Conservation (phyloP, 2,888 invertebrate species). For the Norana najaformis region DNA sequence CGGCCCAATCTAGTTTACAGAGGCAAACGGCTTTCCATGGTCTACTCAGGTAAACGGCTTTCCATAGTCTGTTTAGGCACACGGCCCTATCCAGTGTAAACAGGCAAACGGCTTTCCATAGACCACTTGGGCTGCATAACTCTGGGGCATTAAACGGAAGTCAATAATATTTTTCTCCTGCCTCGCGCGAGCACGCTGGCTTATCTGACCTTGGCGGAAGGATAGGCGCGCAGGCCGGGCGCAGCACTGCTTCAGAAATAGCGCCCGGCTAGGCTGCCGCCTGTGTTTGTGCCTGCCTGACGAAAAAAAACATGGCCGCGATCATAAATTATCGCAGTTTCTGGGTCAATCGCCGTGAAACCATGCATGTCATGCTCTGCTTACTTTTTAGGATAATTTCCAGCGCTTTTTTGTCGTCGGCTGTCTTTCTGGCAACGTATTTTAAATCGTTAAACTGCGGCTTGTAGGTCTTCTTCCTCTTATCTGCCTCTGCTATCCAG, state of each 20-base stretch:
- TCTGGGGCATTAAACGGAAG: background rate
- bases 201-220: background rate
- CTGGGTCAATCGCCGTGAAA: background rate
- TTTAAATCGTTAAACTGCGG: too few relatives aligned
- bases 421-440: background rate
- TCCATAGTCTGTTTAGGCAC: background rate
- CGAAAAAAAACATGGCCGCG: background rate
- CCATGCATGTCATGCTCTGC: background rate
- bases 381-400: background rate
- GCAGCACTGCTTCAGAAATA: background rate
- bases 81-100: too few relatives aligned
- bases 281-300: background rate
- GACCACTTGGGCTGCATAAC: background rate
- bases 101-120: constrained; percentile 13
- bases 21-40: background rate
- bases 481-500: too few relatives aligned
- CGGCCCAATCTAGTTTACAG: background rate
- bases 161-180: constrained; percentile 6
- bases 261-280: background rate
- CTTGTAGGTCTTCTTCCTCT: too few relatives aligned
- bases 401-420: background rate
- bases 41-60: background rate
- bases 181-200: background rate
- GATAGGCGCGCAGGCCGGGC: background rate
- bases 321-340: background rate